A percentile compares a stretch with the other conserved stretches of the same genome.
Evolutionary conservation across 2,888 invertebrate genomes (phyloP).

Genomic region (Nemapogon koenigi): DNA sequence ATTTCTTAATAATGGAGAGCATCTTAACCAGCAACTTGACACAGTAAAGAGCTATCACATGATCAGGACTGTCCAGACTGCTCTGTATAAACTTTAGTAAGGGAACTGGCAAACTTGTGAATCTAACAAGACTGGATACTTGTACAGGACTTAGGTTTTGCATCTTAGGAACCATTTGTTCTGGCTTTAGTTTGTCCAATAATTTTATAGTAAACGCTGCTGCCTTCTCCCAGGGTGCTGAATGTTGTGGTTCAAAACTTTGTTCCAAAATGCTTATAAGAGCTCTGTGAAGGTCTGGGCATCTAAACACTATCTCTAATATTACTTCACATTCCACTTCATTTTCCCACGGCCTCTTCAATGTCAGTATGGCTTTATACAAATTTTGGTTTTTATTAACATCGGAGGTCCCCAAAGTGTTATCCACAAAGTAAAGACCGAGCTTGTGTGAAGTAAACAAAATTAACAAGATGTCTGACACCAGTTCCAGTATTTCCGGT

Average conservation of each 20-base stretch:
- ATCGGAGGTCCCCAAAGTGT: conserved; percentile 66
- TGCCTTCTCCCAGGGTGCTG: conserved; percentile 60
- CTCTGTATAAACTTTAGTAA: conserved; percentile 49
- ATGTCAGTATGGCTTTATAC: conserved; percentile 67
- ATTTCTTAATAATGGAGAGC: conserved; percentile 53
- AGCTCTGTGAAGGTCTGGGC: conserved; percentile 75
- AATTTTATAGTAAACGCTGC: conserved; percentile 49
- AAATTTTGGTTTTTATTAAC: conserved; percentile 66
- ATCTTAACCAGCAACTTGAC: conserved; percentile 61
- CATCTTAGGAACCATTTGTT: conserved; percentile 51
- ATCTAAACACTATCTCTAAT: conserved; percentile 67
- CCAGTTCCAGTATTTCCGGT: conserved; percentile 56
- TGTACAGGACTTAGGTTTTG: conserved; percentile 52
- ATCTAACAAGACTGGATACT: conserved; percentile 55
- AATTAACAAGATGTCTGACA: conserved; percentile 74
- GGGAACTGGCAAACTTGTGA: conserved; percentile 51
- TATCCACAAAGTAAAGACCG: conserved; percentile 80
- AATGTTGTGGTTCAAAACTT: conserved; percentile 66
- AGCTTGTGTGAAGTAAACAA: conserved; percentile 78
- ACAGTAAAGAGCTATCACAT: conserved; percentile 48
- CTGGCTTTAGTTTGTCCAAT: conserved; percentile 48
- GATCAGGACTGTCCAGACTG: conserved; percentile 34
- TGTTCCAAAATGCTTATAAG: conserved; percentile 65
- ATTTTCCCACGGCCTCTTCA: conserved; percentile 75
- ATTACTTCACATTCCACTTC: conserved; percentile 68